Percentiles rank a stretch among this genome's conserved stretches.
Evolutionary conservation across 1,140 invertebrate genomes (phyloP).

Genomic region (Magallana ariakensis): DNA sequence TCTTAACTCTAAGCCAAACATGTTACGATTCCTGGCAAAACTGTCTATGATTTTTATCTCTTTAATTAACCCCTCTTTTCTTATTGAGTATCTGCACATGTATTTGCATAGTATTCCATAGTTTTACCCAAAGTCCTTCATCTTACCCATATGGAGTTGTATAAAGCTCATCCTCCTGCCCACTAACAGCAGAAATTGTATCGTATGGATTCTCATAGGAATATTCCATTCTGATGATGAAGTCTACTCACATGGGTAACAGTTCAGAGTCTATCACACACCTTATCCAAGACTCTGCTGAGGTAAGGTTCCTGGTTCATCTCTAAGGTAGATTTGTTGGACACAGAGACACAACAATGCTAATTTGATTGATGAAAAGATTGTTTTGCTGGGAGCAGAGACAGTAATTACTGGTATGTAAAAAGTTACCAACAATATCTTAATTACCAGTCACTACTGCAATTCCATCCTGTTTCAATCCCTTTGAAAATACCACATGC

Average conservation of each 20-base stretch:
- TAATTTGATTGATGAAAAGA: conserved; percentile 30
- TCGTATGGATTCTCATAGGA: conserved; percentile 22
- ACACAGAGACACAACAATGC: conserved; percentile 1
- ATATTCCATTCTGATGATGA: conserved; percentile 11
- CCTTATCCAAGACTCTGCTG: background rate
- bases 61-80: too few relatives aligned
- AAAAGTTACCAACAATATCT: background rate
- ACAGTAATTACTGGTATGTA: conserved; percentile 36
- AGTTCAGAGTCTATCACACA: background rate
- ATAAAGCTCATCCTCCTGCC: conserved; percentile 51
- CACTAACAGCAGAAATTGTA: background rate
- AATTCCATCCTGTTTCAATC: background rate
- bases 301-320: conserved; percentile 6
- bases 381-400: background rate
- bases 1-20: too few relatives aligned
- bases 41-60: too few relatives aligned
- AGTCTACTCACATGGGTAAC: background rate
- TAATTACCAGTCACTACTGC: conserved; percentile 9
- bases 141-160: conserved; percentile 55
- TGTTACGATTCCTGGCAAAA: too few relatives aligned
- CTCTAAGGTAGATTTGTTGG: background rate
- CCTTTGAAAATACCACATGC: background rate
- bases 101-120: too few relatives aligned
- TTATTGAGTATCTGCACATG: too few relatives aligned
- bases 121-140: background rate